Evolutionary conservation across 2,888 invertebrate genomes (phyloP), one percentile per base, ranked within the genome.

Genomic region (Scaptomyza polygonia): DNA sequence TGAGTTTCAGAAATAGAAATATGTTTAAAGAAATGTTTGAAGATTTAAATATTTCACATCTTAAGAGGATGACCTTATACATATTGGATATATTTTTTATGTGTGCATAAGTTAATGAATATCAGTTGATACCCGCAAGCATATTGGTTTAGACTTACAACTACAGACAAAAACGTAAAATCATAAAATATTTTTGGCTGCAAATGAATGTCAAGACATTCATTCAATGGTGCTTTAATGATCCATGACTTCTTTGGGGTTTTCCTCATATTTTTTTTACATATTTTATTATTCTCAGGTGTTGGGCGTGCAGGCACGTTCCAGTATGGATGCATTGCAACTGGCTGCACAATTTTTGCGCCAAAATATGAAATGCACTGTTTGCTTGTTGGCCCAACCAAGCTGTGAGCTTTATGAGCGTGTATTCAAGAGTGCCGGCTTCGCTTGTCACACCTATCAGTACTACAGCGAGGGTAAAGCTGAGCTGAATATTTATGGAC

Each of bases 401-500:
- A 47, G 70, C 40, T 67, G 53, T 11, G 53, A 44, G 21, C 44
- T 52, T 0, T 74, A 58, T 25, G 56, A 62, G 40, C 6, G 8
- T 1, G 39, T 79, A 16, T 73, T 79, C 43, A 65, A 64, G 43
- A 36, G 32, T 11, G 59, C 49, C 0, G 77, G 67, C 18, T 74
- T 80, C 21, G 52, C 8, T 0, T 80, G 77, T 34, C 45, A 56
- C 1, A 48, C 5, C 11, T 80, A 71, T 48, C 71, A 77, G 51
- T 74, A 77, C 21, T 65, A 48, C 21, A 59, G 44, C 40, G 51
- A 42, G 25, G 18, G 42, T 0, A 67, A 47, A 30, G 59, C 48
- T 0, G 64, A 68, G 30, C 34, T 80, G n/a, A 66, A 80, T 42
- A 68, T 77, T 16, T 71, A 74, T 48, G 77, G 74, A 12, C 32